Percentiles rank a stretch among this genome's conserved stretches.
Conservation (phyloP, 2,888 invertebrate genomes). For the Eueremaeus valkanovi region DNA sequence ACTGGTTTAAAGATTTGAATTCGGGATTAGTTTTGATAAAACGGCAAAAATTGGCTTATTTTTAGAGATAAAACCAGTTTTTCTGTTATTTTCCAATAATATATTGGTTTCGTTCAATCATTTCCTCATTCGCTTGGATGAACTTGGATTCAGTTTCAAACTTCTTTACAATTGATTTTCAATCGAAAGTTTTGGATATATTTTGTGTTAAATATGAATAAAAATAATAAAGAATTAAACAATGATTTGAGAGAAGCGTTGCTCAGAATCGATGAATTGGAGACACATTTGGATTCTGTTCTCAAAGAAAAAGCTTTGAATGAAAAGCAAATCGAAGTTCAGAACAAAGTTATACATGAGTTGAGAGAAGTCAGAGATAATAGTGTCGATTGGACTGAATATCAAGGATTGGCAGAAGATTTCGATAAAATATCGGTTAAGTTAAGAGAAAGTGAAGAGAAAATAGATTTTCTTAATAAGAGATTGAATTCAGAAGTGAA, state of each 20-base stretch:
- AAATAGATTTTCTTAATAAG: neutral
- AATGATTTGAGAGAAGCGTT: neutral
- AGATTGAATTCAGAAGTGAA: neutral
- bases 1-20: no score
- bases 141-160: no score
- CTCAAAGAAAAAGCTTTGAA: neutral
- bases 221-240: neutral
- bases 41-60: no score
- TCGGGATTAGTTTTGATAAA: no score
- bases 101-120: no score
- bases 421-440: neutral
- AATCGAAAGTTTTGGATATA: no score
- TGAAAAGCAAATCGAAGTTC: conserved; percentile 6
- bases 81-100: no score
- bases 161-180: no score
- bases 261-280: conserved; percentile 24
- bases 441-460: neutral
- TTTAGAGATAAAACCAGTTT: no score
- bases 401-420: neutral
- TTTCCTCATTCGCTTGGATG: no score
- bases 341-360: neutral
- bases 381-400: conserved; percentile 10
- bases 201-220: neutral
- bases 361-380: neutral
- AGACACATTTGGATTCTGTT: conserved; percentile 10